Evolutionary conservation across 2,113 vertebrate genomes (phyloP).

Genomic region (Dromaius novaehollandiae): DNA sequence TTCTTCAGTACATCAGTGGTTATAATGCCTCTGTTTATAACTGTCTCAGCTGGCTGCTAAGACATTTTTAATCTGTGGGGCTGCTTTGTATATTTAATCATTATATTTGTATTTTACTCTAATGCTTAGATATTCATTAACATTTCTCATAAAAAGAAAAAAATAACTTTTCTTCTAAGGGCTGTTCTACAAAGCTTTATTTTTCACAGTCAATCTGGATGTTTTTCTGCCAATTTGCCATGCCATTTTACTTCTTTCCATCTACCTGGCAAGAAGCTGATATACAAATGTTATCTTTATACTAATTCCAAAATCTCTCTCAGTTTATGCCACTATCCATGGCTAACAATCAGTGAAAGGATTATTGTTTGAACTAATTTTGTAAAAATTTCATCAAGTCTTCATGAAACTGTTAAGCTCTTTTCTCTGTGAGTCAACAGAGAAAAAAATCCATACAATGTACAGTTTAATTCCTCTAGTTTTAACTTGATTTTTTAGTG

Average conservation of each 20-base stretch:
- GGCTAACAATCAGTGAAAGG: neutral
- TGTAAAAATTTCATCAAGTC: neutral
- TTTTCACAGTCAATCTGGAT: neutral
- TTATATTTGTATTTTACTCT: neutral
- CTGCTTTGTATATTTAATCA: neutral
- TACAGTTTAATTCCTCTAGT: neutral
- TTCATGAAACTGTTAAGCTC: neutral
- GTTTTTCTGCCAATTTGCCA: neutral
- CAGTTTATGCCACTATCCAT: neutral
- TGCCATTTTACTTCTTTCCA: neutral
- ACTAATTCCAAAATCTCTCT: slow-evolving; percentile 9
- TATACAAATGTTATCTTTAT: neutral
- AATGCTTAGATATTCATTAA: slow-evolving; percentile 5
- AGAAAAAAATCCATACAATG: neutral
- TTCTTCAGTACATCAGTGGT: neutral
- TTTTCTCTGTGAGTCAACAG: neutral
- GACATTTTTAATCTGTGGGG: neutral
- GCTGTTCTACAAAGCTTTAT: slow-evolving; percentile 17
- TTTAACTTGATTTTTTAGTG: neutral
- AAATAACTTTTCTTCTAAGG: neutral
- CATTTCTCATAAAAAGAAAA: neutral
- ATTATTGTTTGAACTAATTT: slow-evolving; percentile 12
- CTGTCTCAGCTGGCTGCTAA: neutral
- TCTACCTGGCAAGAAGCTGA: slow-evolving; percentile 16
- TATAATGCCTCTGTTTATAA: neutral